Evolutionary conservation across 2,113 vertebrate species (phyloP).

Genomic region (Thermophis baileyi): DNA sequence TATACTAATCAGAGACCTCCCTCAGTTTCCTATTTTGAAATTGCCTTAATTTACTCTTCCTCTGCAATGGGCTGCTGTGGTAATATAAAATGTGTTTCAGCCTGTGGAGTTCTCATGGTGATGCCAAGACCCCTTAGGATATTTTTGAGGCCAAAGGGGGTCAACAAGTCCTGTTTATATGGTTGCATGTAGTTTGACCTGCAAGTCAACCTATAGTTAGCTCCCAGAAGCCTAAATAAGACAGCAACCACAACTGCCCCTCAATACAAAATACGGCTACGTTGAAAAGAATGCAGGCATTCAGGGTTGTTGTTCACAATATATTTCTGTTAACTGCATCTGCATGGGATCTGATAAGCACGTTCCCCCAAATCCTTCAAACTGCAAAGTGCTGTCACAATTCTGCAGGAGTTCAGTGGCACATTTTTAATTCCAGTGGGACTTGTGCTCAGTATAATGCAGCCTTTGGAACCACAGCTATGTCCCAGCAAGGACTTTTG

Average conservation of each 20-base stretch:
- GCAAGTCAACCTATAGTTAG: not conserved
- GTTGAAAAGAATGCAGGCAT: slow-evolving; percentile 41
- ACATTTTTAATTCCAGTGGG: slow-evolving; percentile 5
- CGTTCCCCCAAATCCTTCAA: not conserved
- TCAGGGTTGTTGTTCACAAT: not conserved
- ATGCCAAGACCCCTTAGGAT: not conserved
- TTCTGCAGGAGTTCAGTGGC: not conserved
- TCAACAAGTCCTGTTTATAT: not conserved
- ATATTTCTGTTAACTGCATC: not conserved
- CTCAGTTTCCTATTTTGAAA: not conserved
- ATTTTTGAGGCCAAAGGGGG: not conserved
- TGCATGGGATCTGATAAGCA: not conserved
- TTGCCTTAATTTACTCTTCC: not conserved
- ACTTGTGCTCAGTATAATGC: slow-evolving; percentile 9
- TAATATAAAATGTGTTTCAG: not conserved
- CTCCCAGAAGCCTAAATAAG: not conserved
- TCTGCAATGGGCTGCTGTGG: not conserved
- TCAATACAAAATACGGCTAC: not conserved
- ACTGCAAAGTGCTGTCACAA: not conserved
- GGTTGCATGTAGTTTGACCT: not conserved
- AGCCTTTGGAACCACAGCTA: slow-evolving; percentile 1
- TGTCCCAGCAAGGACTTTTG: not conserved
- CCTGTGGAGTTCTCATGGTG: not conserved
- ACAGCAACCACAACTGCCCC: not conserved
- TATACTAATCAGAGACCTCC: not conserved